Percentiles rank a stretch among this genome's conserved stretches.
These are phyloP conservation scores for Dunckerocampus dactyliophorus DNA, from an alignment of 2,113 vertebrate genomes.

Conservation along the genomic window DNA sequence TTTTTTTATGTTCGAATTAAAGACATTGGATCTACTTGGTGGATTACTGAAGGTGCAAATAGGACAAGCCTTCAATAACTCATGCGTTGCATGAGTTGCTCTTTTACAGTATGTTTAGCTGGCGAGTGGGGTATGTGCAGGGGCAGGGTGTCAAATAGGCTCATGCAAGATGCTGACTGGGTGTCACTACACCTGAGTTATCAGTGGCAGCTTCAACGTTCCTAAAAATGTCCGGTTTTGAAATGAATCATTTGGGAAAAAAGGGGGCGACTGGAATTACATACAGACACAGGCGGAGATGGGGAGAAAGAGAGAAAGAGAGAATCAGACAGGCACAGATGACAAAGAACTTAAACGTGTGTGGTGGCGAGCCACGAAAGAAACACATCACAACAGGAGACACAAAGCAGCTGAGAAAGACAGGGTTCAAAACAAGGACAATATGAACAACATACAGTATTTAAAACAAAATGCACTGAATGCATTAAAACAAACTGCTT, in stretches of 20 bases:
- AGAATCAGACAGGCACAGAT: conserved; percentile 5
- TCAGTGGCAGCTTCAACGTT: conserved; percentile 84
- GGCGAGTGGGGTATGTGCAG: conserved; percentile 23
- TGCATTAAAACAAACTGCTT: background rate
- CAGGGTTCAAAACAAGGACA: conserved; percentile 46
- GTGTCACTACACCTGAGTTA: conserved; percentile 80
- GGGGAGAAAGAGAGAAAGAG: conserved; percentile 26
- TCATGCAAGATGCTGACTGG: conserved; percentile 87
- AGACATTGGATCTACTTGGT: conserved; percentile 70
- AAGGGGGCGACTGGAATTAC: conserved; percentile 94
- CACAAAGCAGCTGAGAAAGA: conserved; percentile 29
- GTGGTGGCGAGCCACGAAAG: conserved; percentile 9
- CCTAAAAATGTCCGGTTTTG: conserved; percentile 85
- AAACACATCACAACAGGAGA: conserved; percentile 30
- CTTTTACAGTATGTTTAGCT: conserved; percentile 12
- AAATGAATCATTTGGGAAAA: conserved; percentile 87
- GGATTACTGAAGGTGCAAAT: conserved; percentile 56
- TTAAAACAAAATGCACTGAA: conserved; percentile 18
- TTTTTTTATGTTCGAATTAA: background rate
- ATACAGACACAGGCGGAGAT: conserved; percentile 79
- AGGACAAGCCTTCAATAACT: conserved; percentile 64
- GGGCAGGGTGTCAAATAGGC: conserved; percentile 29
- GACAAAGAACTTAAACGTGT: background rate
- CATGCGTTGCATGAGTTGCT: conserved; percentile 74
- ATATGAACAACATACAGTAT: conserved; percentile 32